Percentiles rank a stretch among this genome's conserved stretches.
Evolutionary conservation across 1,140 invertebrate species (phyloP).

Genomic region (Vanessa tameamea): DNA sequence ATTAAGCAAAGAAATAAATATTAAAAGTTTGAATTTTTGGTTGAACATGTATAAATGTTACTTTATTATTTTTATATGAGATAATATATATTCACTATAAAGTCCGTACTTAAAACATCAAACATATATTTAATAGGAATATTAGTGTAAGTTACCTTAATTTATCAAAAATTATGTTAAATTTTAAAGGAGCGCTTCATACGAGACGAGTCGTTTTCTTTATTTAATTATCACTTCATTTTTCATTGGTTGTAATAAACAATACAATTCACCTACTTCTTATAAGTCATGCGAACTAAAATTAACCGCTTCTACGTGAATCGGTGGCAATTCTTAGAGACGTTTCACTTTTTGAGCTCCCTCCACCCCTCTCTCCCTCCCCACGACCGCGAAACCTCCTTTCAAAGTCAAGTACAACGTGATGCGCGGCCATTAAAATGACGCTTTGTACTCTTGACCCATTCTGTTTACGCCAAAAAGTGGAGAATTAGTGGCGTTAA

Average conservation of each 20-base stretch:
- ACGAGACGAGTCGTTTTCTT: neutral
- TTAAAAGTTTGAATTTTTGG: too few species aligned
- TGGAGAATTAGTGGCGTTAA: conserved; percentile 21
- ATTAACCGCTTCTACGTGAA: conserved; percentile 33
- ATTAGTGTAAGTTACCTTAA: too few species aligned
- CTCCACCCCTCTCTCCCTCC: conserved; percentile 19
- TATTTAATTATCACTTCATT: neutral
- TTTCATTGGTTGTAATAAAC: conserved; percentile 1
- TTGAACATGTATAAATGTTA: too few species aligned
- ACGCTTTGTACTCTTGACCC: conserved; percentile 24
- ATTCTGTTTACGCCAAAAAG: conserved; percentile 16
- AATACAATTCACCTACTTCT: conserved; percentile 12
- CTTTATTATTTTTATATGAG: too few species aligned
- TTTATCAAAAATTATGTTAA: too few species aligned
- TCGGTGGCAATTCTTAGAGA: conserved; percentile 36
- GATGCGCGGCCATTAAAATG: conserved; percentile 22
- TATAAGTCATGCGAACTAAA: conserved; percentile 33
- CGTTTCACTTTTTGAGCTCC: conserved; percentile 51
- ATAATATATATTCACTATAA: too few species aligned
- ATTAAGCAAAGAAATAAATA: too few species aligned
- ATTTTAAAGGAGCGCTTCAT: too few species aligned
- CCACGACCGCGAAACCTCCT: conserved; percentile 65
- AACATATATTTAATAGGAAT: too few species aligned
- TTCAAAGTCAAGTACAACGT: conserved; percentile 65
- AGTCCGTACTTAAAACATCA: too few species aligned